A percentile compares a stretch with the other conserved stretches of the same genome.
phyloP scores from a whole-genome alignment of 2,113 vertebrate genomes.

The Archocentrus centrarchus region DNA sequence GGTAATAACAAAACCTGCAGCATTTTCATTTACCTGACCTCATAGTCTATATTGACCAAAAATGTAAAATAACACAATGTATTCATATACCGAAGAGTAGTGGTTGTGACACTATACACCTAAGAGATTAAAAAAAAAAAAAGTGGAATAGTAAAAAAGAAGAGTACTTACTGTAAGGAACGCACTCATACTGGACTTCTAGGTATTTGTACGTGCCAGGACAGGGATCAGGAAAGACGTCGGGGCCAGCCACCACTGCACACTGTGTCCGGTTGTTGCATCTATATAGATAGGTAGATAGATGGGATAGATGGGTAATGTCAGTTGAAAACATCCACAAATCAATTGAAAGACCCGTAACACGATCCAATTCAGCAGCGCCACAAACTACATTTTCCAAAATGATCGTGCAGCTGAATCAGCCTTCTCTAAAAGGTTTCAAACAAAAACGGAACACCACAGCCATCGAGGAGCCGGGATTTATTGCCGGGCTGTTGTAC shows the following conservation, averaged over 20 bases:
- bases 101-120: neutral
- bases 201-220: conserved; percentile 98
- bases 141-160: neutral
- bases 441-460: neutral
- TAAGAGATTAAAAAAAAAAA: neutral
- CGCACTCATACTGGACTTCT: conserved; percentile 88
- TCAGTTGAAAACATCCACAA: conserved; percentile 13
- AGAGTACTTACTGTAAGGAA: conserved; percentile 80
- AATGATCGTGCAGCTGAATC: neutral
- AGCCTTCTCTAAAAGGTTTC: neutral
- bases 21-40: neutral
- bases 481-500: conserved; percentile 7
- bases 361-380: neutral
- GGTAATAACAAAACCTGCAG: neutral
- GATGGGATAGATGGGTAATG: neutral
- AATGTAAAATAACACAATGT: neutral
- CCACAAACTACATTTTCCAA: conserved; percentile 1
- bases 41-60: too few species aligned
- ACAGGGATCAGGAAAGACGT: conserved; percentile 97
- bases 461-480: neutral
- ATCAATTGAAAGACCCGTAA: conserved; percentile 8
- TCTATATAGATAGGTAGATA: conserved; percentile 47
- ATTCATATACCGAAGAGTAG: too few species aligned
- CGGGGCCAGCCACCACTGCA: conserved; percentile 95
- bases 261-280: conserved; percentile 87